Evolutionary conservation across 2,113 vertebrate genomes (phyloP).

Genomic region (Microtus richardsoni): DNA sequence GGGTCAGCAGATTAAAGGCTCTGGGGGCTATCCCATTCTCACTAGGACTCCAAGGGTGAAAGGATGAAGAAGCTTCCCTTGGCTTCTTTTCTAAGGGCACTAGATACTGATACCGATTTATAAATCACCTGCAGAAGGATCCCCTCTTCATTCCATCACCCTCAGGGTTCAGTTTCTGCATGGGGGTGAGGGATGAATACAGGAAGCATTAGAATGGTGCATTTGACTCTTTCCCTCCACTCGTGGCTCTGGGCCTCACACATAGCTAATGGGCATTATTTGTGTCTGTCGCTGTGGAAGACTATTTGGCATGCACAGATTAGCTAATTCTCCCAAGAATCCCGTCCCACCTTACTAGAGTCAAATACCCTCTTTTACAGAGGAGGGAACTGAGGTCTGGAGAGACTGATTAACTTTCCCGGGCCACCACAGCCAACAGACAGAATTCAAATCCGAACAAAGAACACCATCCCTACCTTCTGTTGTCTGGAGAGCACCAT

Average conservation of each 20-base stretch:
- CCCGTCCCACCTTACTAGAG: not conserved
- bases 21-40: not conserved
- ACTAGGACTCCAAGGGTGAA: rapidly evolving
- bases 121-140: not conserved
- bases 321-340: not conserved
- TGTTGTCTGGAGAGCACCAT: not conserved
- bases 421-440: not conserved
- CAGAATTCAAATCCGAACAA: slow-evolving; percentile 8
- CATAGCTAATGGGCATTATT: not conserved
- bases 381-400: not conserved
- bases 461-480: not conserved
- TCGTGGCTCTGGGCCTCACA: not conserved
- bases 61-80: no score
- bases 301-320: not conserved
- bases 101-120: no score
- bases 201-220: not conserved
- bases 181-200: not conserved
- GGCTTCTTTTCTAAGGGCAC: not conserved
- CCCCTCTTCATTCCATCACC: not conserved
- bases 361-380: not conserved
- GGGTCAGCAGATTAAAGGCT: not conserved
- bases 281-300: not conserved
- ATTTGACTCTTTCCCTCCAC: not conserved
- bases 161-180: not conserved
- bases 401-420: not conserved